Evolutionary conservation across 2,888 invertebrate genomes (phyloP).

Genomic region (Odontomyia ornata): DNA sequence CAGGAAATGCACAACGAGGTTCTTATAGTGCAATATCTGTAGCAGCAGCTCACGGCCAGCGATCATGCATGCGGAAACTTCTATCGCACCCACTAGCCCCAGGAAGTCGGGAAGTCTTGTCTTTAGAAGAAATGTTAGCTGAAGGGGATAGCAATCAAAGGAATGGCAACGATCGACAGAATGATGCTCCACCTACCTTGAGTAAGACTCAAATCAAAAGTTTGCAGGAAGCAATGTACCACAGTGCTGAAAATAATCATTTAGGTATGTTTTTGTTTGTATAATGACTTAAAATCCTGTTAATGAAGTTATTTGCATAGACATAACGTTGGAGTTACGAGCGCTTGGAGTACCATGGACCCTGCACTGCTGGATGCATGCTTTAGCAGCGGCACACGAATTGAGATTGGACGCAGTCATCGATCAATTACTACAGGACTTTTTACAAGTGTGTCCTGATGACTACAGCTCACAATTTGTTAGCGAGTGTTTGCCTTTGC

Average conservation of each 20-base stretch:
- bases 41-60: conserved; percentile 88
- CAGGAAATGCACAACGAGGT: conserved; percentile 85
- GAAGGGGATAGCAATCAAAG: conserved; percentile 72
- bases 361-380: conserved; percentile 91
- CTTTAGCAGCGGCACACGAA: conserved; percentile 86
- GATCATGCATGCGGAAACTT: conserved; percentile 79
- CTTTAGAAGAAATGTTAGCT: conserved; percentile 88
- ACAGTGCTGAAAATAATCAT: conserved; percentile 90
- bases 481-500: conserved; percentile 86
- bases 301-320: conserved; percentile 62
- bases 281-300: too few relatives aligned
- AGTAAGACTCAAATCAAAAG: conserved; percentile 85
- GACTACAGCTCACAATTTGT: conserved; percentile 90
- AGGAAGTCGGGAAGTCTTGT: conserved; percentile 78
- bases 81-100: conserved; percentile 77
- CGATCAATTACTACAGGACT: conserved; percentile 88
- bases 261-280: conserved; percentile 68
- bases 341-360: conserved; percentile 91
- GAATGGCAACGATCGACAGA: conserved; percentile 58
- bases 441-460: conserved; percentile 88
- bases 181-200: conserved; percentile 65
- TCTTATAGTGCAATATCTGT: conserved; percentile 90
- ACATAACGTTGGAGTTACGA: conserved; percentile 87
- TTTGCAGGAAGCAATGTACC: conserved; percentile 93
- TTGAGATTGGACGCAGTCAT: conserved; percentile 84